These are phyloP conservation scores for Acleris laterana DNA, from an alignment of 2,888 invertebrate genomes.

Conservation along the genomic window DNA sequence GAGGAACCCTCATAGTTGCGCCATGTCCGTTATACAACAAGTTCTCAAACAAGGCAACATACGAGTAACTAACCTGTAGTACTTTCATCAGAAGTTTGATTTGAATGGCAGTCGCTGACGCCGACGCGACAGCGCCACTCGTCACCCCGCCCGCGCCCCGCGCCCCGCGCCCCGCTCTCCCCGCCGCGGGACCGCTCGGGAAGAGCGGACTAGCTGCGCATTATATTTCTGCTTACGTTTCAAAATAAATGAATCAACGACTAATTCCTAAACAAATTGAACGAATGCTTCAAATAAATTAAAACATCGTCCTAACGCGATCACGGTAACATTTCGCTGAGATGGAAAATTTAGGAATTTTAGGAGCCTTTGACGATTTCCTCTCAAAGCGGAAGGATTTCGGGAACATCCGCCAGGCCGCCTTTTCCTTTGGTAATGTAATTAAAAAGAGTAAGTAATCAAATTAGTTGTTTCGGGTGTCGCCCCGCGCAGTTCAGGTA, in stretches of 20 bases:
- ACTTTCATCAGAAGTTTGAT: no score
- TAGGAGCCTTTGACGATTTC: conserved; percentile 13
- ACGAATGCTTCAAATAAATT: conserved; percentile 11
- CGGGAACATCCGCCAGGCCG: background rate
- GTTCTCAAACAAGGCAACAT: no score
- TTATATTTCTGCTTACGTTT: no score
- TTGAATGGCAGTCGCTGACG: no score
- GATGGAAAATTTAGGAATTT: conserved; percentile 10
- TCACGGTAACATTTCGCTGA: background rate
- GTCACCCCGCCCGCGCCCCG: no score
- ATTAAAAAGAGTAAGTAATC: conserved; percentile 14
- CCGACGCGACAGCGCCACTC: no score
- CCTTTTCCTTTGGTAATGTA: conserved; percentile 12
- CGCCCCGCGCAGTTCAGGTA: no score
- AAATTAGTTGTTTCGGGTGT: background rate
- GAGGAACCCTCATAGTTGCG: no score
- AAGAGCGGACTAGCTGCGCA: no score
- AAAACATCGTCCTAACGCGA: conserved; percentile 4
- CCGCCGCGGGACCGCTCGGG: background rate
- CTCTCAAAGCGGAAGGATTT: background rate
- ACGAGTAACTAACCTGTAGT: no score
- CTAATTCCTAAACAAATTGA: conserved; percentile 6
- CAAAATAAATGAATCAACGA: no score
- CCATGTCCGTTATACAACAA: no score
- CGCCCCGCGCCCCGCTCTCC: background rate